Percentiles rank a stretch among this genome's conserved stretches.
Evolutionary conservation across 2,113 vertebrate genomes (phyloP).

Genomic region (Bubalus kerabau): DNA sequence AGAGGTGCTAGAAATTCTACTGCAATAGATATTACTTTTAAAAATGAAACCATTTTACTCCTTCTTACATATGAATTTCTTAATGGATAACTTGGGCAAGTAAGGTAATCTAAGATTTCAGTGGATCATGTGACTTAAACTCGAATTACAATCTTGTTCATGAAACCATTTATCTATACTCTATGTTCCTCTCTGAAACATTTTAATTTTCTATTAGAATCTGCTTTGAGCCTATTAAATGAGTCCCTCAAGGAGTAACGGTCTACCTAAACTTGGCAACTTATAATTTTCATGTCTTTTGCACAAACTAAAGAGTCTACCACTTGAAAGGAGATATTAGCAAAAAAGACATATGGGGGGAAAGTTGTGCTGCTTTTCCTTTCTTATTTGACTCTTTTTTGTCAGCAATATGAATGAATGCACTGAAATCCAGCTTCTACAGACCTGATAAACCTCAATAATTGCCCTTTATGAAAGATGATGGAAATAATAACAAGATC

Average conservation of each 20-base stretch:
- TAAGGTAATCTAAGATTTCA: background rate
- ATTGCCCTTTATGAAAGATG: background rate
- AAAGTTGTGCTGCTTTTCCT: background rate
- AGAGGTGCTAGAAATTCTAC: background rate
- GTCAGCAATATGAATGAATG: background rate
- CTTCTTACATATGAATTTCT: background rate
- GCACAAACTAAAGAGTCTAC: background rate
- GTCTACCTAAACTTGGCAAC: background rate
- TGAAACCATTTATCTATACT: background rate
- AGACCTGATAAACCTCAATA: background rate
- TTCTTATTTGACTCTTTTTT: background rate
- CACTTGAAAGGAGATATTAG: background rate
- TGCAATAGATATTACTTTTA: background rate
- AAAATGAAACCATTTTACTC: background rate
- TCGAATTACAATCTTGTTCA: background rate
- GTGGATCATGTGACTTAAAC: background rate
- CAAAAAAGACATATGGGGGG: background rate
- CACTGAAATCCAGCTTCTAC: background rate
- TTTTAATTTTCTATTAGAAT: background rate
- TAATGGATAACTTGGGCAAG: background rate
- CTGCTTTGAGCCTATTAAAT: background rate
- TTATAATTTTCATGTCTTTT: background rate
- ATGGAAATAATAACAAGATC: background rate
- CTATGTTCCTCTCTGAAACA: background rate
- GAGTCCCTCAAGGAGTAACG: background rate